Percentiles rank a stretch among this genome's conserved stretches.
Conservation (phyloP, 2,888 invertebrate genomes). For the Odontothrips loti region DNA sequence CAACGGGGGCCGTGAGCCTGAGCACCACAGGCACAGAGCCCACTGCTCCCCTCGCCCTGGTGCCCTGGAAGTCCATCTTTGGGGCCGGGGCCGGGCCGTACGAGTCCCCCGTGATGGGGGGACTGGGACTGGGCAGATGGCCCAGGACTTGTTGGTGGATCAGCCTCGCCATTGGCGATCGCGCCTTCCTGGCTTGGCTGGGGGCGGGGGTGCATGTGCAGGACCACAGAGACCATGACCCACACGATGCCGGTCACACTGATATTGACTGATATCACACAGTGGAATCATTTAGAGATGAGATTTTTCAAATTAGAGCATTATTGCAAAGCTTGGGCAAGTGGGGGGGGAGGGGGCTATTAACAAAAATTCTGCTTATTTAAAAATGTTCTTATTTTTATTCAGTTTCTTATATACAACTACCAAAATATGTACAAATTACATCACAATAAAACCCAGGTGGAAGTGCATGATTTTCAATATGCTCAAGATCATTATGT, state of each 20-base stretch:
- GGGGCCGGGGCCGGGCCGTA: not conserved
- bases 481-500: too few species aligned
- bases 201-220: not conserved
- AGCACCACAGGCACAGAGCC: too few species aligned
- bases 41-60: not conserved
- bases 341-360: too few species aligned
- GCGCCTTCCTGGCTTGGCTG: not conserved
- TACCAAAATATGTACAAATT: not conserved
- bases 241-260: not conserved
- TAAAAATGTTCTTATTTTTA: not conserved
- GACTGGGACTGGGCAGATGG: not conserved
- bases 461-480: too few species aligned
- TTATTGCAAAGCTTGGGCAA: too few species aligned
- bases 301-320: not conserved
- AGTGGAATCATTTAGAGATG: not conserved
- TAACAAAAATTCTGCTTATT: not conserved
- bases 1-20: too few species aligned
- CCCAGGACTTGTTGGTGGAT: not conserved
- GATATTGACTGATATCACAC: not conserved
- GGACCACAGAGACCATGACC: too few species aligned
- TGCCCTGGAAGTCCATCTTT: not conserved
- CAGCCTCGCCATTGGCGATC: not conserved
- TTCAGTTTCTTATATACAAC: too few species aligned
- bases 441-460: too few species aligned
- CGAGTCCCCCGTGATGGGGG: not conserved